Base-by-base conservation (phyloP, 2,888 invertebrate genomes). In the Rhopalosiphum nymphaeae region DNA sequence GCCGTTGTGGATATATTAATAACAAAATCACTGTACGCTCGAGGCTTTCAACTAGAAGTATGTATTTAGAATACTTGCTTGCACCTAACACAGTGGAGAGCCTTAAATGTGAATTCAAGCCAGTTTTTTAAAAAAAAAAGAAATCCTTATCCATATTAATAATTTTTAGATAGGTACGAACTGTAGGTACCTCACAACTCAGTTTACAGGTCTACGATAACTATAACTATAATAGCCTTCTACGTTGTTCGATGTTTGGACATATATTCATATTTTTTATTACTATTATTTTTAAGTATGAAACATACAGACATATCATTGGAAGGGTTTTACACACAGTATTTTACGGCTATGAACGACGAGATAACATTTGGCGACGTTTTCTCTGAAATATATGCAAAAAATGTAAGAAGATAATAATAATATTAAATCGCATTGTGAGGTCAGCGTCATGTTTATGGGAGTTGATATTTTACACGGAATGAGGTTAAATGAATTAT, bases 401-500 rank as follows among this genome's bases (percentile, higher is more conserved):
- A 84, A 78, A 49, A 86, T 29, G 4, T 86, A 29, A 86, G 5
- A 85, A 44, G 25, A 85, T 85, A 85, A 85, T 85, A 44, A 86
- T 86, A 86, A 42, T 89, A 57, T 56, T 42, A 29, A 36, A 78
- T 61, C 11, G 46, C 11, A 78, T 26, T 91, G 91, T 42, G 26
- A 2, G 46, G 53, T 78, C 78, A 42, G 36, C 16, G 1, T 61
- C 29, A 53, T 53, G n/a, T 78, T 57, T 42, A 89, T 29, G n/a
- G 44, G 4, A 91, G 91, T 78, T 53, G 9, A 53, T 91, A 91
- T 78, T 53, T 67, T 49, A 53, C 91, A 13, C 13, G 49, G 36
- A 91, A 91, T 84, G 91, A 91, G 91, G 91, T 91, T 91, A 91
- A 84, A 91, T 49, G 78, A 53, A 78, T 53, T 49, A 84, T 53